phyloP scores from a whole-genome alignment of 2,797 vertebrate genomes.

The Apodemus agrarius region DNA sequence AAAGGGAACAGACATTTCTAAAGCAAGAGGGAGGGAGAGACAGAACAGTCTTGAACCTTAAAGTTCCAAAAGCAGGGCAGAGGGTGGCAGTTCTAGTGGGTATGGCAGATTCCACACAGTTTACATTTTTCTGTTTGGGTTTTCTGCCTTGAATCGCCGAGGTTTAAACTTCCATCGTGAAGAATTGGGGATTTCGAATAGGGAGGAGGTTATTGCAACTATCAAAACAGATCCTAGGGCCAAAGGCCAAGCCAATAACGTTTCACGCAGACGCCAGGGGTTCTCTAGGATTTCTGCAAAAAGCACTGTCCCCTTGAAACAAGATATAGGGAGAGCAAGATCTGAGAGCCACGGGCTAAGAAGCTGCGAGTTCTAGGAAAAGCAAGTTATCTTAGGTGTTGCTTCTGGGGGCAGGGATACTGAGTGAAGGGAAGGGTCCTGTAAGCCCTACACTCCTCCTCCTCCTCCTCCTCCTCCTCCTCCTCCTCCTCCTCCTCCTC shows the following conservation, averaged over 20 bases:
- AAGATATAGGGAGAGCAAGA: background rate
- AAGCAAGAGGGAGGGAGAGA: background rate
- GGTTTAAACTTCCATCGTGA: background rate
- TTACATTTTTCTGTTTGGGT: background rate
- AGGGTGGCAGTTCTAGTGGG: background rate
- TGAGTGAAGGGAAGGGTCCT: background rate
- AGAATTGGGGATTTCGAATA: background rate
- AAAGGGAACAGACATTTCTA: background rate
- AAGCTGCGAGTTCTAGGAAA: background rate
- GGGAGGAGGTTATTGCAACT: background rate
- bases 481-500: background rate
- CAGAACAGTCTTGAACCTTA: background rate
- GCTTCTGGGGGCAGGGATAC: background rate
- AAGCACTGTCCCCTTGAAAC: background rate
- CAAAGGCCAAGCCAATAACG: background rate
- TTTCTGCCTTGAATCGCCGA: background rate
- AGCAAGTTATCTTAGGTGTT: background rate
- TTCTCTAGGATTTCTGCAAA: background rate
- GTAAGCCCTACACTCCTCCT: background rate
- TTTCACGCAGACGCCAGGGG: background rate
- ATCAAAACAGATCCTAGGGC: background rate
- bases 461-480: background rate
- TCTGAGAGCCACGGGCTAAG: background rate
- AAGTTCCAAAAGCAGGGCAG: background rate
- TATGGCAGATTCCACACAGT: background rate